Percentiles rank a stretch among this genome's conserved stretches.
phyloP scores from a whole-genome alignment of 2,113 vertebrate species.

The Rhinolophus sinicus region DNA sequence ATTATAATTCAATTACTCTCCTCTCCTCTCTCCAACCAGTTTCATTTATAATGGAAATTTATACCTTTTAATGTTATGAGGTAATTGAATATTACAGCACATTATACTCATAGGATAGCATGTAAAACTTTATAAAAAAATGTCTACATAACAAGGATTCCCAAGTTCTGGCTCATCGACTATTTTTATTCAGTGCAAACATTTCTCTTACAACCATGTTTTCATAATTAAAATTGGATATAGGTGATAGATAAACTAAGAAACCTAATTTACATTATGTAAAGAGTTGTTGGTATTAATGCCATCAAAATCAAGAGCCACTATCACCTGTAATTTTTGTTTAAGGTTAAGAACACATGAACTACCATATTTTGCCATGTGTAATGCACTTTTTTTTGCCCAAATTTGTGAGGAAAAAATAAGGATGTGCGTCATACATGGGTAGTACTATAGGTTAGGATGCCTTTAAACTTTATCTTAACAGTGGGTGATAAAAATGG shows the following conservation, averaged over 20 bases:
- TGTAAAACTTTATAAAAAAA: slow-evolving; percentile 13
- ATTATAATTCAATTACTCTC: background rate
- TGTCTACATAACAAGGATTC: background rate
- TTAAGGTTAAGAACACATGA: background rate
- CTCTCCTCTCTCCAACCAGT: background rate
- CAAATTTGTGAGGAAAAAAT: too few species aligned
- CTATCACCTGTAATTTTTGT: background rate
- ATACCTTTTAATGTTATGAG: background rate
- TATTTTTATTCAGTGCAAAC: slow-evolving; percentile 14
- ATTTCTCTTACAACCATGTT: slow-evolving; percentile 49
- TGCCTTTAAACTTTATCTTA: slow-evolving; percentile 44
- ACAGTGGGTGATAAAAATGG: slow-evolving; percentile 45
- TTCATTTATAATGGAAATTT: slow-evolving; percentile 59
- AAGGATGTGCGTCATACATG: too few species aligned
- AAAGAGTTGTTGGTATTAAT: slow-evolving; percentile 4
- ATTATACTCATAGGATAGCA: background rate
- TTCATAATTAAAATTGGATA: slow-evolving; percentile 26
- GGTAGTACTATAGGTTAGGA: background rate
- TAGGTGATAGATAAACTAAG: background rate
- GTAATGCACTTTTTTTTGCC: too few species aligned
- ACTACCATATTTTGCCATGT: background rate
- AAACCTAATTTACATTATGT: background rate
- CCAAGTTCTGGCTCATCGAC: background rate
- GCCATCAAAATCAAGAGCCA: background rate
- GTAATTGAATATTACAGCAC: slow-evolving; percentile 4